Evolutionary conservation across 2,113 vertebrate genomes (phyloP).

Genomic region (Phocoena sinus): DNA sequence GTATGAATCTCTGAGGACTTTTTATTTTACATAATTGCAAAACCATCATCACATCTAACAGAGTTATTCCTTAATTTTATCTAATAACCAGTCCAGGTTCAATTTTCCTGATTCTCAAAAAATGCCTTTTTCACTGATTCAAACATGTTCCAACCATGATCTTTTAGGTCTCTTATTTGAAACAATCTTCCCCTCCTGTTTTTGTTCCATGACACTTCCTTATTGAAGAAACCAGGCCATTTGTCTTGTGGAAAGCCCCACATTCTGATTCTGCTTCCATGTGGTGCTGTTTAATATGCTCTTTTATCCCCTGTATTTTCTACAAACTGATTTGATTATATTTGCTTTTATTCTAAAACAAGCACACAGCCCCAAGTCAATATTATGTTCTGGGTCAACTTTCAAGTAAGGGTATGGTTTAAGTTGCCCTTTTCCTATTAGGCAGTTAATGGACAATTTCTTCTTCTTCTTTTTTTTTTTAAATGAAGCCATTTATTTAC

Average conservation of each 20-base stretch:
- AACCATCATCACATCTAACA: background rate
- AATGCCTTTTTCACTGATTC: constrained; percentile 11
- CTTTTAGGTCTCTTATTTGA: constrained; percentile 23
- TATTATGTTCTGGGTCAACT: background rate
- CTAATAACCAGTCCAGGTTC: background rate
- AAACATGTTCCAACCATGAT: background rate
- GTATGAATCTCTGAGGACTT: background rate
- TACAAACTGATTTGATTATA: constrained; percentile 2
- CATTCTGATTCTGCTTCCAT: background rate
- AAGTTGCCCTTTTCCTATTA: background rate
- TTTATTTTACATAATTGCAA: background rate
- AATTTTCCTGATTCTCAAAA: background rate
- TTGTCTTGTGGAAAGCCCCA: background rate
- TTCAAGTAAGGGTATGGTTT: background rate
- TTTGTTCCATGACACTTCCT: background rate
- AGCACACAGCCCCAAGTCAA: background rate
- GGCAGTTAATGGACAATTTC: background rate
- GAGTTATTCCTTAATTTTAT: constrained; percentile 9
- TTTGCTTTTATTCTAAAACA: constrained; percentile 30
- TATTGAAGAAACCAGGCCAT: background rate
- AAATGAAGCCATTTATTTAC: no score
- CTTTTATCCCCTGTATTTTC: constrained; percentile 23
- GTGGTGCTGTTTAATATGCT: background rate
- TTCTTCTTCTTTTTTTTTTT: background rate
- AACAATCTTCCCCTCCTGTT: background rate